Evolutionary conservation across 37 sponge, comb jelly and placozoan genomes (phyloP), one percentile per base, ranked within the genome.

Genomic region (Cliona cf. orientalis): DNA sequence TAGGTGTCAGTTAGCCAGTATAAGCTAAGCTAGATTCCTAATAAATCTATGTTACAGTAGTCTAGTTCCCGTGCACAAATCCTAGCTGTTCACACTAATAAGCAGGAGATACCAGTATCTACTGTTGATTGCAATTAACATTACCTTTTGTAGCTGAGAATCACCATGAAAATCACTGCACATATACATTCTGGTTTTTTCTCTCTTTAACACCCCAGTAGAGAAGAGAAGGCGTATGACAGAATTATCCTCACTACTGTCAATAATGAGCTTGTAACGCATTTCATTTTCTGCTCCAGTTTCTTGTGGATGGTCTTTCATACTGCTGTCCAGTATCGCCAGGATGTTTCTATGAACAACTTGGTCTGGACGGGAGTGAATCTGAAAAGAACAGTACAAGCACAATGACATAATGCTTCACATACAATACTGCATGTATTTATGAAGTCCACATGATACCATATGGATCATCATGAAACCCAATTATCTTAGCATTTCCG

Each of bases 91-190:
- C n/a, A n/a, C n/a, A n/a, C n/a, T n/a, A n/a, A n/a, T n/a, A n/a
- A n/a, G n/a, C n/a, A n/a, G n/a, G n/a, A n/a, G n/a, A n/a, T n/a
- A n/a, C n/a, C n/a, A n/a, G n/a, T n/a, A n/a, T n/a, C n/a, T n/a
- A n/a, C n/a, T n/a, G n/a, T n/a, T n/a, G n/a, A n/a, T n/a, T n/a
- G n/a, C n/a, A 49, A 49, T 14, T 14, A 49, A 49, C 53, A 49
- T 14, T n/a, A 49, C 94, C 63, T 88, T 89, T 60, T 95, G 92
- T 46, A 92, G 72, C 40, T 95, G 82, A 61, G 69, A 46, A 63
- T 94, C 95, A 6, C 87, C 91, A 32, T 88, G 89, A 70, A 94
- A 94, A 77, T 91, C 91, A 62, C 90, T 95, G 72, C 92, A 95
- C 87, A 91, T 70, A 58, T 80, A 95, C 29, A 82, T 77, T 14